Evolutionary conservation across 2,888 invertebrate species (phyloP), one percentile per base, ranked within the genome.

Genomic region (Siphonodentalium dalli): DNA sequence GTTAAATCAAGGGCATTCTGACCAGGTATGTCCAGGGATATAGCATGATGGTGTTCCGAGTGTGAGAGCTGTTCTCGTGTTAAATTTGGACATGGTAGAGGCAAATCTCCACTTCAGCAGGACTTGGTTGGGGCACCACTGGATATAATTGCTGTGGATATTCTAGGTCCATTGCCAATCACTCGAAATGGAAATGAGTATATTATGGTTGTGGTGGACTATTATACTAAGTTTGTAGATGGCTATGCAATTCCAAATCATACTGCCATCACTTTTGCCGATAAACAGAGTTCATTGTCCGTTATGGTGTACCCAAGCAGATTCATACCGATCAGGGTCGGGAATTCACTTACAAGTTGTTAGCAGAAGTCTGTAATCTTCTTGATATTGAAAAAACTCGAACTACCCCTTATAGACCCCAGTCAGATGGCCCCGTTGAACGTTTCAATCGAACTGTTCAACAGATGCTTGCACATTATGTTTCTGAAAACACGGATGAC

Each of bases 201-300:
- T 39, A 35, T 55, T n/a, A 27, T 57, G n/a, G 57, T 57, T 11
- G 29, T 54, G 8, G 26, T 34, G 11, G 57, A 57, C 28, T 57
- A 57, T 15, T 57, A 43, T 28, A 42, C 47, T 11, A 54, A 58
- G 27, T 58, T 42, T 42, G 31, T 34, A 11, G 58, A 56, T 33
- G 54, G 45, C 1, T 56, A 31, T 26, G 54, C 58, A 15, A 6
- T 55, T 13, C 44, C 55, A n/a, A 33, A 58, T 31, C 58, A 57
- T 23, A 44, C 31, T 8, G 55, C 58, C 4, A 11, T 42, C 11
- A 41, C 46, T 39, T 54, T 58, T 11, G 51, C 58, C 9, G 55
- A 57, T 23, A 38, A 13, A 55, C 35, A 1, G 43, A 56, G 31
- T 6, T 48, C 20, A 37, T 26, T 3, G 40, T 41, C 23, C n/a